Base-by-base conservation (phyloP, 2,888 invertebrate species). In the Tenthredo notha region DNA sequence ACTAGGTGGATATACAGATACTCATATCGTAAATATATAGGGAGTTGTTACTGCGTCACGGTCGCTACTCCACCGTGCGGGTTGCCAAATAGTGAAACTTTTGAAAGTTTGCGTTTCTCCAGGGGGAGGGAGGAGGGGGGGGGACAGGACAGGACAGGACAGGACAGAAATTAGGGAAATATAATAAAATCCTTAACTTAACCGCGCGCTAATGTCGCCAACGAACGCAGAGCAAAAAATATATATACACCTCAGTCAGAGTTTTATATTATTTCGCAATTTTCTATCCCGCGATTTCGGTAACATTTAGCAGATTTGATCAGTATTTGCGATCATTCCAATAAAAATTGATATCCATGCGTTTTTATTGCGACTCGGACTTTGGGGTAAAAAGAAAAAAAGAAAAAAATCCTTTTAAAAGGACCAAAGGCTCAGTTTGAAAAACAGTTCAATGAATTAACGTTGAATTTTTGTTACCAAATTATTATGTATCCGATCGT, bases 51-150 rank as follows among this genome's bases (percentile, higher is more conserved):
- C 67, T 5, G 43, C 83, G 83, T 83, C 83, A 83, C 83, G 83
- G 83, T 83, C 43, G 83, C 67, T 65, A 83, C 65, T 18, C 67
- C 47, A 65, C 83, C 83, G 72, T 9, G 33, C 47, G 70, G 37
- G 83, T 83, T 83, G 83, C 83, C 67, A 83, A 83, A 83, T 83
- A 83, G 83, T 67, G 83, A 83, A 83, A 83, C 83, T 83, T 83
- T 83, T 83, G 83, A 83, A 83, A 83, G 83, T 83, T 80, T 61
- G 47, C 50, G 67, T 83, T 70, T 83, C 83, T 47, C 67, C 25
- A 12, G n/a, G 15, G 37, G 25, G 80, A n/a, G n/a, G n/a, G n/a
- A n/a, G n/a, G n/a, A n/a, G n/a, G n/a, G n/a, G n/a, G n/a, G n/a
- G n/a, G n/a, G n/a, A n/a, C n/a, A n/a, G 33, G 33, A 33, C 33